A percentile compares a stretch with the other conserved stretches of the same genome.
Evolutionary conservation across 2,888 invertebrate species (phyloP).

Genomic region (Drosophila diplacantha): DNA sequence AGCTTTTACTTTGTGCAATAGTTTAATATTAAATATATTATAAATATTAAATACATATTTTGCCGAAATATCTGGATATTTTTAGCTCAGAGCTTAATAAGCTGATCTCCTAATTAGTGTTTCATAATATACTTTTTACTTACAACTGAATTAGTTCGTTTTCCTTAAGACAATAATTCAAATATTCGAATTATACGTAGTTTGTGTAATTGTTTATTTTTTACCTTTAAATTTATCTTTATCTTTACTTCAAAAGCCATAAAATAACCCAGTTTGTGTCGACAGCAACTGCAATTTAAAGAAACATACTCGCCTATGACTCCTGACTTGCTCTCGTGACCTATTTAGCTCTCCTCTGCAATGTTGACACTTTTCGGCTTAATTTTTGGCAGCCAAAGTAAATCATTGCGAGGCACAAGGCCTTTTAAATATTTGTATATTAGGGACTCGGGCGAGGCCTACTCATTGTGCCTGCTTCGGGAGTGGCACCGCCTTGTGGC

Average conservation of each 20-base stretch:
- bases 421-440: slow-evolving; percentile 38
- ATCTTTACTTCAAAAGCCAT: not conserved
- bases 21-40: no score
- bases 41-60: no score
- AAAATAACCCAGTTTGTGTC: not conserved
- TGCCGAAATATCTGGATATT: not conserved
- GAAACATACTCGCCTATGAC: not conserved
- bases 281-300: not conserved
- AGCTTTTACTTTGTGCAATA: no score
- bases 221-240: not conserved
- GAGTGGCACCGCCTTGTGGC: slow-evolving; percentile 32
- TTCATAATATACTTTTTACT: not conserved
- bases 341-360: slow-evolving; percentile 18
- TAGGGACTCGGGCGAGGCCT: slow-evolving; percentile 21
- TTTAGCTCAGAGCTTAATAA: not conserved
- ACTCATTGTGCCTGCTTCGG: slow-evolving; percentile 7
- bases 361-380: slow-evolving; percentile 35
- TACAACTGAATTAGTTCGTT: no score
- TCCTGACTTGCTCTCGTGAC: not conserved
- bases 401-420: slow-evolving; percentile 41
- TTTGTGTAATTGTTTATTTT: not conserved
- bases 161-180: not conserved
- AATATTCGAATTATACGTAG: no score
- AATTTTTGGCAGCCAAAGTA: slow-evolving; percentile 40
- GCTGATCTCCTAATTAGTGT: not conserved